Base-by-base conservation (phyloP, 1,140 invertebrate species). In the Drosophila sp. region DNA sequence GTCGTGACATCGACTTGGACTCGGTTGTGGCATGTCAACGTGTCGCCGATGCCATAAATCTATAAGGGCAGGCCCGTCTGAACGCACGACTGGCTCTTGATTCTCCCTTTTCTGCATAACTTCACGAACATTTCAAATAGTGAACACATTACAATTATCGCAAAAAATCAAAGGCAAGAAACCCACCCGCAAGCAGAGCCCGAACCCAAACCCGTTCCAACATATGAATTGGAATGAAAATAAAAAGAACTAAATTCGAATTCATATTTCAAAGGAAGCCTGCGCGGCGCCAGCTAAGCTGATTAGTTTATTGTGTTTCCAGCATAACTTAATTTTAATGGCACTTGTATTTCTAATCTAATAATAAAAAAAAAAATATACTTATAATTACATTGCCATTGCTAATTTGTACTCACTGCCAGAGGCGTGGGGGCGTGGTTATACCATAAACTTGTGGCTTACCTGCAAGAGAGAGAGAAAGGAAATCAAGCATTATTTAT, bases 11-110 rank as follows among this genome's bases (percentile, higher is more conserved):
- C 66, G 77, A 58, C 58, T 38, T 33, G 44, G 66, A 55, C 62
- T 44, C 4, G 44, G 55, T n/a, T 50, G 70, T 76, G 72, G 83
- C 76, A 83, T 87, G 72, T 87, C 83, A 87, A 83, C 83, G 78
- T 79, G 83, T 86, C 83, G 83, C 83, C 70, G 66, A 56, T 66
- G 80, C 80, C 72, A 89, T 89, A 89, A 89, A 89, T 87, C 83
- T 76, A 71, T 70, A 72, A 71, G 67, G 76, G 68, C 65, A 68
- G 62, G 70, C 50, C 67, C 62, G 64, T 60, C 54, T 68, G 50
- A 78, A 86, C 82, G 78, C 82, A 79, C 76, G 75, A 76, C 54
- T 81, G 71, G 57, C 47, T 41, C 30, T n/a, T 35, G 38, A 35
- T 25, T 38, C 35, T 40, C 29, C 11, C 33, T 35, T 11, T 38